These are phyloP conservation scores for Cochlearius cochlearius DNA, from an alignment of 2,113 vertebrate genomes.

Conservation along the genomic window DNA sequence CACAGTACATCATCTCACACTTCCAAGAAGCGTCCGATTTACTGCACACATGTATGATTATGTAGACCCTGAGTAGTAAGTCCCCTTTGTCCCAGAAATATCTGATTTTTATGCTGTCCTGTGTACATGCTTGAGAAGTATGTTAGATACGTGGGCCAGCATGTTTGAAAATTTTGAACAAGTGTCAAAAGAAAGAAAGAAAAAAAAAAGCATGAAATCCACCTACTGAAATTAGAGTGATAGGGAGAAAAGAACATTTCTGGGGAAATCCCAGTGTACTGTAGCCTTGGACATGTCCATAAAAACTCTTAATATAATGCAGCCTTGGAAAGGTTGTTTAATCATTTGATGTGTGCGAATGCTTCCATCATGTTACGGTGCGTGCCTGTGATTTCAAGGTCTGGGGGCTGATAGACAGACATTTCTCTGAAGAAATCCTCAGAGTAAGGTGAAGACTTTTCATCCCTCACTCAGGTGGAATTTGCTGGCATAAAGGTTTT, in stretches of 20 bases:
- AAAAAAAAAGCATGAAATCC: not conserved
- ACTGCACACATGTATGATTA: not conserved
- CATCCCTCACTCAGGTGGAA: not conserved
- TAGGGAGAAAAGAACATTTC: not conserved
- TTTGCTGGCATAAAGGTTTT: not conserved
- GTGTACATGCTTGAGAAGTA: not conserved
- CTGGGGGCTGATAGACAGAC: not conserved
- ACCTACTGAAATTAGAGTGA: not conserved
- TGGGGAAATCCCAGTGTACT: not conserved
- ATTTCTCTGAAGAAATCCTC: not conserved
- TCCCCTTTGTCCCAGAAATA: not conserved
- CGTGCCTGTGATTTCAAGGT: not conserved
- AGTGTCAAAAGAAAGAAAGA: not conserved
- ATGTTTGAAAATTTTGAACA: not conserved
- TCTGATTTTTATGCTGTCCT: not conserved
- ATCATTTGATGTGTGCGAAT: not conserved
- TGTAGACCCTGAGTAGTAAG: not conserved
- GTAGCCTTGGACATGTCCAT: not conserved
- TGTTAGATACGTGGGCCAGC: not conserved
- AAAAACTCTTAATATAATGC: not conserved
- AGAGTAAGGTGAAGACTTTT: not conserved
- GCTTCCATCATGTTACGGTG: not conserved
- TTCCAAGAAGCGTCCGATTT: not conserved
- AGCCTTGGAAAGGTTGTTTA: not conserved
- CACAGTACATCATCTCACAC: no score